Conservation (phyloP, 2,113 vertebrate species). For the Triplophysa tibetana region DNA sequence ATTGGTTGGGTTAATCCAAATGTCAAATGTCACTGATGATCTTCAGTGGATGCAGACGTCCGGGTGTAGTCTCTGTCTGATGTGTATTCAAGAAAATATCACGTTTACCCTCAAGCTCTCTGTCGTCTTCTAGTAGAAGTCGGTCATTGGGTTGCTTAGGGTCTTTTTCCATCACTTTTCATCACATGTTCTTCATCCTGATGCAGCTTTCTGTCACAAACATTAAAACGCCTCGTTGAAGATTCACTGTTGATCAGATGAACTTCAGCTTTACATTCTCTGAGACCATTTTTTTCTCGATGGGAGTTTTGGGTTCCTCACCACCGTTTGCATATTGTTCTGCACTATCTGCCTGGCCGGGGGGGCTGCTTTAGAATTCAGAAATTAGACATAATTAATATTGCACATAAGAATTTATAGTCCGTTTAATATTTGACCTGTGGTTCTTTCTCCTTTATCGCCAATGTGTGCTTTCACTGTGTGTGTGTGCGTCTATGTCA, state of each 20-base stretch:
- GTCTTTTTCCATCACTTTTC: constrained; percentile 33
- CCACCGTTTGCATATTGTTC: no score
- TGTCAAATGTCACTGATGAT: not conserved
- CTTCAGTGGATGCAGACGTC: not conserved
- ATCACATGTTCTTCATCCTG: not conserved
- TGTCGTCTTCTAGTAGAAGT: not conserved
- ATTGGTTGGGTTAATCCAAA: no score
- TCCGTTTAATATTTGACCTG: no score
- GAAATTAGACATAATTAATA: no score
- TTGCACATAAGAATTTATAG: no score
- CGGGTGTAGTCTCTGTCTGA: not conserved
- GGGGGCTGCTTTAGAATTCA: no score
- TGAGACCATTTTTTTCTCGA: no score
- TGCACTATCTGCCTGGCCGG: no score
- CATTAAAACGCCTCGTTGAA: constrained; percentile 57
- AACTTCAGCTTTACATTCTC: not conserved
- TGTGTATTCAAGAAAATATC: constrained; percentile 6
- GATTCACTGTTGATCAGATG: constrained; percentile 21
- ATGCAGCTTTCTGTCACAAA: not conserved
- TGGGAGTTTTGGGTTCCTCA: no score
- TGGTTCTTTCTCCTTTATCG: no score
- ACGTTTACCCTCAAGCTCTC: not conserved
- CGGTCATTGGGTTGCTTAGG: constrained; percentile 28
- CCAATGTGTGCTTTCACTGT: no score
- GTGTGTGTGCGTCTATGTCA: no score